Percentiles rank a stretch among this genome's conserved stretches.
Conservation (phyloP, 2,888 invertebrate species). For the Dynastes hyllus region DNA sequence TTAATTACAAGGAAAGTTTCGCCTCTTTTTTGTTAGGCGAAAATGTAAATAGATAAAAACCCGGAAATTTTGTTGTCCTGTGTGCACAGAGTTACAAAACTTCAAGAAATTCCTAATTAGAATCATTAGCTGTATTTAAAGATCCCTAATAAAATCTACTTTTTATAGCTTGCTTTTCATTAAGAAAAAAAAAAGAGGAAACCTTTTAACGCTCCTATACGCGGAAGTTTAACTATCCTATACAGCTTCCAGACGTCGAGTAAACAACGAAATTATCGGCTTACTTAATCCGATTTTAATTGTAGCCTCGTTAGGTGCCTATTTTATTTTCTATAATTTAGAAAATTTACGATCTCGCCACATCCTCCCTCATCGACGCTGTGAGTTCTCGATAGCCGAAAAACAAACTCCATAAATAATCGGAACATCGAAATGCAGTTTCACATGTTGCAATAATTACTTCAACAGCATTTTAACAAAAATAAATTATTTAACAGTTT, state of each 20-base stretch:
- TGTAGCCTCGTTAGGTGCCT: background rate
- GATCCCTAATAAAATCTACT: too few species aligned
- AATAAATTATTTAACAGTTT: slow-evolving; percentile 41
- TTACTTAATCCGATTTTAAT: slow-evolving; percentile 11
- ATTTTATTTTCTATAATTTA: slow-evolving; percentile 16
- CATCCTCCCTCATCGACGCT: slow-evolving; percentile 2
- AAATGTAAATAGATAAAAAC: too few species aligned
- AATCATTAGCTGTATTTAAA: too few species aligned
- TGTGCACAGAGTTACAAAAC: too few species aligned
- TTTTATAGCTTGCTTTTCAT: too few species aligned
- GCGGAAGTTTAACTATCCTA: background rate
- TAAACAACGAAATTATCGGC: background rate
- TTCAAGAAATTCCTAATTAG: too few species aligned
- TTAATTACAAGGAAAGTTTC: too few species aligned
- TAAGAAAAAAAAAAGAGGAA: too few species aligned
- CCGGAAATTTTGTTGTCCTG: too few species aligned
- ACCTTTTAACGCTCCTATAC: background rate
- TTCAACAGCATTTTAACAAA: slow-evolving; percentile 30
- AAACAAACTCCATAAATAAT: slow-evolving; percentile 20
- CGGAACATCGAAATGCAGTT: slow-evolving; percentile 17
- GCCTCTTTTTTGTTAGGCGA: too few species aligned
- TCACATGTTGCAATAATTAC: slow-evolving; percentile 31
- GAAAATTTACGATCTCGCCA: slow-evolving; percentile 13
- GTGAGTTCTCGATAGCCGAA: background rate
- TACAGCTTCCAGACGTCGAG: background rate